A percentile compares a stretch with the other conserved stretches of the same genome.
These are phyloP conservation scores for Eidolon dupreanum DNA, from an alignment of 2,797 vertebrate genomes.

Conservation along the genomic window DNA sequence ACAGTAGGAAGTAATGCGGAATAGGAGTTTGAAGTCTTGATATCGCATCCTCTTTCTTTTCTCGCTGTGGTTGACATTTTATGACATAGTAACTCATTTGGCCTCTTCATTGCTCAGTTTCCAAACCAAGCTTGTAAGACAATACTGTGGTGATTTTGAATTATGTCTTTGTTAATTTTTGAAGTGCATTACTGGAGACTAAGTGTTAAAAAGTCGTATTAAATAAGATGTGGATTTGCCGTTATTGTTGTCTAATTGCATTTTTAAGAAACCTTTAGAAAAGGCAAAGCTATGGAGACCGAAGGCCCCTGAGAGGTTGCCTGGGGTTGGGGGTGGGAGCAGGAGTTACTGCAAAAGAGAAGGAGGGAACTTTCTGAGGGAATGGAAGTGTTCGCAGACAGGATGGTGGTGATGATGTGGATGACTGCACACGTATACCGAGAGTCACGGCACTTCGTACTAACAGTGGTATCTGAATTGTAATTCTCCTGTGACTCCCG, in stretches of 20 bases:
- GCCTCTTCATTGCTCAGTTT: neutral
- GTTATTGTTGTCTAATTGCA: neutral
- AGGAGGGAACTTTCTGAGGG: neutral
- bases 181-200: neutral
- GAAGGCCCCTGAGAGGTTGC: neutral
- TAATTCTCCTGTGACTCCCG: neutral
- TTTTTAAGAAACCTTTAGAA: neutral
- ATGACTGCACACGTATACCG: accelerated
- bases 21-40: neutral
- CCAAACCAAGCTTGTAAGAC: neutral
- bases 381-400: neutral
- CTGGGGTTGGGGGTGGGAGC: neutral
- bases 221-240: neutral
- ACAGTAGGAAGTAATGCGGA: neutral
- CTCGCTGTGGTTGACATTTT: slow-evolving; percentile 7
- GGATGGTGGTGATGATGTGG: accelerated
- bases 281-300: neutral
- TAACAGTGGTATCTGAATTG: neutral
- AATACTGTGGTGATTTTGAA: neutral
- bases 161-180: neutral
- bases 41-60: neutral
- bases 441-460: neutral
- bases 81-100: neutral
- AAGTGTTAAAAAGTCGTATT: neutral
- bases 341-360: neutral